Percentiles rank a stretch among this genome's conserved stretches.
phyloP scores from a whole-genome alignment of 2,113 vertebrate species.

The Bettongia penicillata region DNA sequence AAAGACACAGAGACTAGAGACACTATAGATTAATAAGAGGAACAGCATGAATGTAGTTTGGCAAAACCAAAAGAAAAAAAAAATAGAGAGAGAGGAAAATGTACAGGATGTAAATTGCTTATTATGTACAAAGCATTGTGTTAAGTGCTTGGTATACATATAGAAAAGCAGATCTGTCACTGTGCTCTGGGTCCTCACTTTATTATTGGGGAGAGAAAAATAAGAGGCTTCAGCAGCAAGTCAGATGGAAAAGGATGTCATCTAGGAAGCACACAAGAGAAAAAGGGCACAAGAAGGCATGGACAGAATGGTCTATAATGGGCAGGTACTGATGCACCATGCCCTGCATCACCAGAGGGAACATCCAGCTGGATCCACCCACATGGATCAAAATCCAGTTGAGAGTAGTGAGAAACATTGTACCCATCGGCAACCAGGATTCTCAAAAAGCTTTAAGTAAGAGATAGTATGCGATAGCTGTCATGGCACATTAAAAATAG shows the following conservation, averaged over 20 bases:
- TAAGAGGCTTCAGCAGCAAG: neutral
- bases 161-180: neutral
- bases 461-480: neutral
- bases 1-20: neutral
- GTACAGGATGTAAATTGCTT: neutral
- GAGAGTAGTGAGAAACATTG: neutral
- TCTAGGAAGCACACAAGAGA: neutral
- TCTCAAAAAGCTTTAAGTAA: neutral
- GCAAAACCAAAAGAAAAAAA: neutral
- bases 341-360: neutral
- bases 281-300: neutral
- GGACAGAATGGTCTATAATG: neutral
- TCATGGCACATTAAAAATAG: neutral
- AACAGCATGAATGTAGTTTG: neutral
- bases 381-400: neutral
- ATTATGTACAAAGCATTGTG: neutral
- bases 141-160: neutral
- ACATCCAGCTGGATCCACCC: neutral
- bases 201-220: neutral
- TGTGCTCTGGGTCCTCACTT: neutral
- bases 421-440: neutral
- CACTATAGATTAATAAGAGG: neutral
- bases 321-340: no score
- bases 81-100: neutral
- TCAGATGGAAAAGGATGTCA: neutral